phyloP scores from a whole-genome alignment of 2,888 invertebrate genomes.

The Hipparchia sbordonii region DNA sequence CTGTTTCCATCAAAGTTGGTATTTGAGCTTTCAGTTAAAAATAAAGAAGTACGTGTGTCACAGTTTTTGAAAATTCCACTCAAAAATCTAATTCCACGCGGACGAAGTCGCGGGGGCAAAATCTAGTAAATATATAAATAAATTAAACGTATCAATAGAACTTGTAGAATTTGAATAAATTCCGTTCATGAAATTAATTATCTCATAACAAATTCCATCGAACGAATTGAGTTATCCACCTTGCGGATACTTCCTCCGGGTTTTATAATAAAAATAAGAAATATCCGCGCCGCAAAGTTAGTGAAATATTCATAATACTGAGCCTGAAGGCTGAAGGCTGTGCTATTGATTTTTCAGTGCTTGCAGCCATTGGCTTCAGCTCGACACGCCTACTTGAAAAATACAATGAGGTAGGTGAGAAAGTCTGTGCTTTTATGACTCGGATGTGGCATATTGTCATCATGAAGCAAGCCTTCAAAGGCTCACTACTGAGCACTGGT shows the following conservation, averaged over 20 bases:
- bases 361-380: slow-evolving; percentile 48
- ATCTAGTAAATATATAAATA: too few relatives aligned
- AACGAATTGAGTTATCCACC: neutral
- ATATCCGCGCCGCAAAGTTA: slow-evolving; percentile 39
- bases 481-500: too few relatives aligned
- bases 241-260: slow-evolving; percentile 21
- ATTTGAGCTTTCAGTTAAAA: too few relatives aligned
- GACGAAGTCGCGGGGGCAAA: too few relatives aligned
- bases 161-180: neutral
- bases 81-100: too few relatives aligned
- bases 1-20: too few relatives aligned
- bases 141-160: too few relatives aligned
- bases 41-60: too few relatives aligned
- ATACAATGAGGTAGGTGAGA: neutral
- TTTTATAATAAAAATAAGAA: slow-evolving; percentile 35
- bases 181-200: neutral
- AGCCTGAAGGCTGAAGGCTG: slow-evolving; percentile 32
- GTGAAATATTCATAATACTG: slow-evolving; percentile 64
- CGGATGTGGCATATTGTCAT: slow-evolving; percentile 21
- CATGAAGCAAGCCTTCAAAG: too few relatives aligned
- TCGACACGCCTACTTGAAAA: slow-evolving; percentile 22
- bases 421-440: neutral
- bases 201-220: neutral
- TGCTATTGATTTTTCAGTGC: slow-evolving; percentile 61
- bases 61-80: too few relatives aligned